Percentiles rank a stretch among this genome's conserved stretches.
phyloP scores from a whole-genome alignment of 2,888 invertebrate species.

The Gasteruption jaculator region DNA sequence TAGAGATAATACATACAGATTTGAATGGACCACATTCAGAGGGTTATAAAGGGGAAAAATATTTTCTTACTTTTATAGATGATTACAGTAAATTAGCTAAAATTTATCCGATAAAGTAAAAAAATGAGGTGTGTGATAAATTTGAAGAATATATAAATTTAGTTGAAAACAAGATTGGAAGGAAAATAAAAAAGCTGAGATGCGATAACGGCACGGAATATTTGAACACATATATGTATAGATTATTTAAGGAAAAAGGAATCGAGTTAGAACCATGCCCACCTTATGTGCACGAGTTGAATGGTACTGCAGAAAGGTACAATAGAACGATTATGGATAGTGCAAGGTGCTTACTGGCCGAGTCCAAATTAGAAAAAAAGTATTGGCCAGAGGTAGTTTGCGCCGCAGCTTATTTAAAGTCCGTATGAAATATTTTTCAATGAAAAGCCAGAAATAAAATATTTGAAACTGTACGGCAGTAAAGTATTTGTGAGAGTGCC shows the following conservation, averaged over 20 bases:
- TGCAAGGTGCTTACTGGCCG: constrained; percentile 10
- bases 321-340: constrained; percentile 14
- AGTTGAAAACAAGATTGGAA: constrained; percentile 18
- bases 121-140: constrained; percentile 21
- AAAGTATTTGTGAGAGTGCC: constrained; percentile 11
- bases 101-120: constrained; percentile 20
- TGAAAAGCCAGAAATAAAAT: constrained; percentile 5
- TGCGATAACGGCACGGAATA: constrained; percentile 22
- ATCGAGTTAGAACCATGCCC: constrained; percentile 10
- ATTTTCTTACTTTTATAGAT: constrained; percentile 22
- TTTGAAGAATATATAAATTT: constrained; percentile 18
- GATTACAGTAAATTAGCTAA: constrained; percentile 19
- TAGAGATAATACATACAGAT: constrained; percentile 1
- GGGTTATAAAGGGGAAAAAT: constrained; percentile 18
- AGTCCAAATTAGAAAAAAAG: constrained; percentile 9
- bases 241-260: constrained; percentile 13
- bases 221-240: constrained; percentile 10
- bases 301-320: constrained; percentile 10
- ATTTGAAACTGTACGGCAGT: constrained; percentile 10
- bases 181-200: constrained; percentile 21
- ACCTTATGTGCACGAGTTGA: constrained; percentile 14
- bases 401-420: constrained; percentile 8
- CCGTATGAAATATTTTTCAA: constrained; percentile 10
- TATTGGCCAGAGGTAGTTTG: constrained; percentile 12
- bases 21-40: background rate